Base-by-base conservation (phyloP, 2,797 vertebrate genomes). In the Oreonectes daqikongensis region DNA sequence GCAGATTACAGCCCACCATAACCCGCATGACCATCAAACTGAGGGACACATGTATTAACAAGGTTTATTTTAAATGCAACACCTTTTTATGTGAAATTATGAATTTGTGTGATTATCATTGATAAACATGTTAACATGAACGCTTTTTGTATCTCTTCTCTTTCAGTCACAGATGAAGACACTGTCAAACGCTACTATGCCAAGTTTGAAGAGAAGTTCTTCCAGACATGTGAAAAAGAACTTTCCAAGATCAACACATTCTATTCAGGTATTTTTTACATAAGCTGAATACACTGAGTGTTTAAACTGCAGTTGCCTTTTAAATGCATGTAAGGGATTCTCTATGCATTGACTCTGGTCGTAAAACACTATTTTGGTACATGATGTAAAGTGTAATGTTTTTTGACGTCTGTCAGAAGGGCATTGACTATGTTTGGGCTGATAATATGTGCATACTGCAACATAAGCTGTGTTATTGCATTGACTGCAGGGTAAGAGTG, bases 161-260 rank as follows among this genome's bases (percentile, higher is more conserved):
- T 86, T 88, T 59, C 83, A 98, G 97, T 98, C 86, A 96, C 97
- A 83, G 97, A 99, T 87, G 96, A 99, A 81, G 97, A 98, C 91
- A 96, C 94, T 0, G 96, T 99, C 77, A 98, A 98, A 89, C 94
- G 97, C 57, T 99, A 97, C 91, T 99, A 96, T 88, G 97, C 97
- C 84, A 99, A 97, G 84, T 98, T 99, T 92, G 97, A 99, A 90
- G 97, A 99, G 91, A 95, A 96, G 82, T 99, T 99, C 89, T 99
- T 99, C 91, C 97, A 99, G 90, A 96, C 93, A 24, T 99, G 97
- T 80, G 97, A 99, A 90, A 99, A 99, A 85, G 97, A 99, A 90
- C 97, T 99, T 87, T 94, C 97, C 93, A 99, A 99, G 93, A 99
- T 99, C 92, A 99, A 99, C 92, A 99, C 96, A 17, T 99, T 99